Base-by-base conservation (phyloP, 1,140 invertebrate genomes). In the Drosophila ficusphila region DNA sequence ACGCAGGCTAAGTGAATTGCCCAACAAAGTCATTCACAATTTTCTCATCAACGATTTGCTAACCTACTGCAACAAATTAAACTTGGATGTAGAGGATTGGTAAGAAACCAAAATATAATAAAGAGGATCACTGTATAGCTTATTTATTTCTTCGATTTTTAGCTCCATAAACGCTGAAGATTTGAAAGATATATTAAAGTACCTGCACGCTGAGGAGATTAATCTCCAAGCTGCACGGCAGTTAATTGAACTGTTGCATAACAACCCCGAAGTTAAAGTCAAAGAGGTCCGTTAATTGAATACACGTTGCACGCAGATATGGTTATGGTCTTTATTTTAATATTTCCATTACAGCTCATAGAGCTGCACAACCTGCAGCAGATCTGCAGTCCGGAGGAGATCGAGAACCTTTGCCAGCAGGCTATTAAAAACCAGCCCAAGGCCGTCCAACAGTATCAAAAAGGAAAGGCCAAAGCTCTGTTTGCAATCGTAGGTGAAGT, bases 381-480 rank as follows among this genome's bases (percentile, higher is more conserved):
- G 89, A 95, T 96, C 53, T 94, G 89, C 19, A 93, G 96, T 83
- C 86, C 93, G 61, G 71, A 90, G 14, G 91, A 93, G 89, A 93
- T 97, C 52, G 92, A 90, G 36, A 90, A 93, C 73, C 90, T 95
- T 25, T 96, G 96, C 91, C 64, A 91, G 38, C 82, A 93, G 82
- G 91, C 95, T 0, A 90, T 97, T 19, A 73, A 93, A 14, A 93
- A 94, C 65, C 95, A 96, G 92, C 92, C 94, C 18, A 94, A 95
- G 89, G 79, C 94, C 36, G 94, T 96, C 8, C 92, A 92, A 71
- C 92, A 94, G 69, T 96, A 94, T 77, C 94, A 94, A 90, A 91
- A 91, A 4, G 96, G 96, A n/a, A 96, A 96, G 90, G 91, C 73
- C 2, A 96, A 96, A 92, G 93, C 94, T 3, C 93, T 95, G 42